phyloP scores from a whole-genome alignment of 2,888 invertebrate genomes.

The Hirtodrosophila trivittata region DNA sequence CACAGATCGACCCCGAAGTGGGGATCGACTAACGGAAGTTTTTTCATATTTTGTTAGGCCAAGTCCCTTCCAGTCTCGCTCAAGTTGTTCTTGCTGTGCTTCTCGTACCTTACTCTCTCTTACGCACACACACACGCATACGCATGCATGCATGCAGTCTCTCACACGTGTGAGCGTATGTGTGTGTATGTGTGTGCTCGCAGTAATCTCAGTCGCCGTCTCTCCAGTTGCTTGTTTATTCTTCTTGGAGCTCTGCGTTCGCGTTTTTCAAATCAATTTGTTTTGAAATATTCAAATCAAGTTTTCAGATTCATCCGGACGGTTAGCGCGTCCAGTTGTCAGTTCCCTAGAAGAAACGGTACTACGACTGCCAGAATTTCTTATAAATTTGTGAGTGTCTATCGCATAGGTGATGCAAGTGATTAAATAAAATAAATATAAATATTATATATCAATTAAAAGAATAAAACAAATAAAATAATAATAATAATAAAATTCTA shows the following conservation, averaged over 20 bases:
- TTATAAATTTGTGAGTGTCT: no score
- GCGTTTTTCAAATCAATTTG: slow-evolving; percentile 69
- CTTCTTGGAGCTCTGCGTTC: slow-evolving; percentile 19
- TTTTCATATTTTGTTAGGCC: slow-evolving; percentile 4
- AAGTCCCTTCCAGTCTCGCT: no score
- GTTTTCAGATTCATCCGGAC: slow-evolving; percentile 79
- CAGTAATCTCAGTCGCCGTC: slow-evolving; percentile 14
- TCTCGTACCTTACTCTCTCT: no score
- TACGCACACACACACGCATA: slow-evolving; percentile 23
- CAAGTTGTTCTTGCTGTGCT: no score
- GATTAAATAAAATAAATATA: no score
- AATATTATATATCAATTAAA: no score
- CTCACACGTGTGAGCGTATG: not conserved
- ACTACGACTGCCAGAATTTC: no score
- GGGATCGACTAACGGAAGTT: slow-evolving; percentile 43
- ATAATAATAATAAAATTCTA: no score
- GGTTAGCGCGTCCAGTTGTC: slow-evolving; percentile 70
- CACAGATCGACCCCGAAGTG: slow-evolving; percentile 2
- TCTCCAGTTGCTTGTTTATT: slow-evolving; percentile 26
- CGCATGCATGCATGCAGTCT: slow-evolving; percentile 8
- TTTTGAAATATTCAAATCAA: slow-evolving; percentile 62
- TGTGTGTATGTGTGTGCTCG: no score
- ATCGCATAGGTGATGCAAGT: no score
- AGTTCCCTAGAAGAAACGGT: no score
- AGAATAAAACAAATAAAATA: no score